Percentiles rank a stretch among this genome's conserved stretches.
Evolutionary conservation across 2,797 vertebrate species (phyloP).

Genomic region (Bovichtus variegatus): DNA sequence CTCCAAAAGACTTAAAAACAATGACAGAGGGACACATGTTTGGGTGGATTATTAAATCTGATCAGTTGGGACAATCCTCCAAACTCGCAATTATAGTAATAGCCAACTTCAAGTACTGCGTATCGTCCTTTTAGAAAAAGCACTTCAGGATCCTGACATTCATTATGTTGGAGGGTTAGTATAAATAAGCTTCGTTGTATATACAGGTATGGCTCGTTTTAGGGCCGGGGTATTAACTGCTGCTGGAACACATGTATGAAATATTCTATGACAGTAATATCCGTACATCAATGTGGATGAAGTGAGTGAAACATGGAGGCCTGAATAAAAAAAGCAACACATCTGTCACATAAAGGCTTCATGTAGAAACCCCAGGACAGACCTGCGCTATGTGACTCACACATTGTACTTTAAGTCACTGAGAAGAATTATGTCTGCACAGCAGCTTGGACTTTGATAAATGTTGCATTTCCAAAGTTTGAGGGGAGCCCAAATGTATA

Average conservation of each 20-base stretch:
- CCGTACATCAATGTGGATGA: not conserved
- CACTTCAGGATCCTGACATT: not conserved
- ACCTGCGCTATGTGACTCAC: not conserved
- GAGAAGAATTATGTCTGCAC: slow-evolving; percentile 1
- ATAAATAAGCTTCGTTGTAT: not conserved
- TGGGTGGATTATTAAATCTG: not conserved
- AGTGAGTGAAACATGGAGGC: not conserved
- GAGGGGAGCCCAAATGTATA: slow-evolving; percentile 4
- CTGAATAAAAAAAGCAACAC: not conserved
- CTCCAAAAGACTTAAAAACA: not conserved
- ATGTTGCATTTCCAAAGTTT: slow-evolving; percentile 22
- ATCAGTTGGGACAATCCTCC: not conserved
- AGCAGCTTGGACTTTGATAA: slow-evolving; percentile 21
- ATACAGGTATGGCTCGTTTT: not conserved
- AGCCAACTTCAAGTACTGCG: not conserved
- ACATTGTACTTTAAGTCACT: not conserved
- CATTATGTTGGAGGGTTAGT: not conserved
- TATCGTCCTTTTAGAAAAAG: not conserved
- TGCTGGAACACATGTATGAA: not conserved
- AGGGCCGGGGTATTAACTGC: not conserved
- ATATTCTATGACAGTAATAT: not conserved
- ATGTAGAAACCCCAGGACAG: not conserved
- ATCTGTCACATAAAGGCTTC: not conserved
- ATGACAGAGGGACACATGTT: not conserved
- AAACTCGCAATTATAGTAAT: not conserved